A percentile compares a stretch with the other conserved stretches of the same genome.
Conservation (phyloP, 2,888 invertebrate genomes). For the Clunio marinus region DNA sequence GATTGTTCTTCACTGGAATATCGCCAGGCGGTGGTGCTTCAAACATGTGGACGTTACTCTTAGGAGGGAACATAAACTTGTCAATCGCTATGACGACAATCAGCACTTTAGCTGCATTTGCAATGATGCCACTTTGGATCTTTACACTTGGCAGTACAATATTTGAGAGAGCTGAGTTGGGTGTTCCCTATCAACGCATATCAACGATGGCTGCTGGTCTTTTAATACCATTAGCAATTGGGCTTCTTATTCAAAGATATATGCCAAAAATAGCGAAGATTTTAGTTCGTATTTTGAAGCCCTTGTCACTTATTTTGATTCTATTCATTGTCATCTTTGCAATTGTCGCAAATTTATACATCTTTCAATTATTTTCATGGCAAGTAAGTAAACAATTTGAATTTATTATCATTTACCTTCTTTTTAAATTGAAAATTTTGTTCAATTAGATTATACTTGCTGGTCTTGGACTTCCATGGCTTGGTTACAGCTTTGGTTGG, state of each 20-base stretch:
- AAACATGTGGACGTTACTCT: slow-evolving; percentile 90
- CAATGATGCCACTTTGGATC: slow-evolving; percentile 85
- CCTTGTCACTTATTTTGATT: slow-evolving; percentile 73
- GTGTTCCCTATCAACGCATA: slow-evolving; percentile 75
- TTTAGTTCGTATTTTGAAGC: slow-evolving; percentile 77
- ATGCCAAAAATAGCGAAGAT: slow-evolving; percentile 64
- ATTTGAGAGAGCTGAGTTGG: slow-evolving; percentile 65
- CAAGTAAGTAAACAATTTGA: slow-evolving; percentile 56
- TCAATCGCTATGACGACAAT: slow-evolving; percentile 94
- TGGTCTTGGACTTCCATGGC: slow-evolving; percentile 76
- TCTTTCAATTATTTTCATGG: slow-evolving; percentile 85
- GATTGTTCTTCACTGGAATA: slow-evolving; percentile 85
- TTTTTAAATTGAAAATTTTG: too few relatives aligned
- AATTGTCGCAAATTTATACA: slow-evolving; percentile 80
- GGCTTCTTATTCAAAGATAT: slow-evolving; percentile 62
- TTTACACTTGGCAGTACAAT: slow-evolving; percentile 78
- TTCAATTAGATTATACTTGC: slow-evolving; percentile 76
- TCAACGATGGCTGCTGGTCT: slow-evolving; percentile 69
- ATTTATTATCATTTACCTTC: too few relatives aligned
- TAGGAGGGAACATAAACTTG: slow-evolving; percentile 88
- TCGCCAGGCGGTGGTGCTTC: slow-evolving; percentile 94
- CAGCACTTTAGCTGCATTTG: slow-evolving; percentile 48
- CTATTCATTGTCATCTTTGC: slow-evolving; percentile 83
- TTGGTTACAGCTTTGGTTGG: slow-evolving; percentile 72
- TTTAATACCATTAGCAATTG: slow-evolving; percentile 68